Percentiles rank a stretch among this genome's conserved stretches.
phyloP scores from a whole-genome alignment of 2,888 invertebrate species.

The Adelphocoris suturalis region DNA sequence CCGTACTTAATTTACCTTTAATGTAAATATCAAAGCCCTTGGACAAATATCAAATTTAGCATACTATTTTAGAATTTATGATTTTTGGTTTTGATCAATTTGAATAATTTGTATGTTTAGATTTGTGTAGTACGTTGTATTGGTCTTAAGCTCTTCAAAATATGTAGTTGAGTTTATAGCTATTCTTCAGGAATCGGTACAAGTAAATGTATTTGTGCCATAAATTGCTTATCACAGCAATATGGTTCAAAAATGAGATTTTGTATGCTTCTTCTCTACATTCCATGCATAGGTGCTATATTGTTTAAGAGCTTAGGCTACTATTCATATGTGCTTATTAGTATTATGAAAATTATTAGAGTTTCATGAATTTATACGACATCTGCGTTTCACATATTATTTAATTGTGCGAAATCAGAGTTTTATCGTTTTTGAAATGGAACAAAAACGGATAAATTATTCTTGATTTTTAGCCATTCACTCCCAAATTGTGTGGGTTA shows the following conservation, averaged over 20 bases:
- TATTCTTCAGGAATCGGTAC: background rate
- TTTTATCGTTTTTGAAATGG: background rate
- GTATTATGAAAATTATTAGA: background rate
- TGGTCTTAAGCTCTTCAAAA: background rate
- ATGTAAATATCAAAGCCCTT: background rate
- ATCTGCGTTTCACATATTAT: background rate
- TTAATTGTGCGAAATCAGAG: background rate
- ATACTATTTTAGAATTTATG: background rate
- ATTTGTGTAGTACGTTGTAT: background rate
- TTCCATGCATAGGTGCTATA: constrained; percentile 37
- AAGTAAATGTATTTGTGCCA: constrained; percentile 25
- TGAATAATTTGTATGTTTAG: background rate
- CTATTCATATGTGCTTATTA: background rate
- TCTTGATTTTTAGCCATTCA: background rate
- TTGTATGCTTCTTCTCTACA: background rate
- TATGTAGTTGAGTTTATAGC: background rate
- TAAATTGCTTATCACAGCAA: constrained; percentile 1
- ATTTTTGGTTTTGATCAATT: background rate
- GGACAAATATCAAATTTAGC: constrained; percentile 41
- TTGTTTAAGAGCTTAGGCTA: background rate
- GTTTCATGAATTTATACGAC: background rate
- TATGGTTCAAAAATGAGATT: constrained; percentile 3
- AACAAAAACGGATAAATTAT: background rate
- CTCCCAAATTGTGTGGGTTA: background rate
- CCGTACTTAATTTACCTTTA: background rate